Base-by-base conservation (phyloP, 1,140 invertebrate genomes). In the Polypedilum vanderplanki region DNA sequence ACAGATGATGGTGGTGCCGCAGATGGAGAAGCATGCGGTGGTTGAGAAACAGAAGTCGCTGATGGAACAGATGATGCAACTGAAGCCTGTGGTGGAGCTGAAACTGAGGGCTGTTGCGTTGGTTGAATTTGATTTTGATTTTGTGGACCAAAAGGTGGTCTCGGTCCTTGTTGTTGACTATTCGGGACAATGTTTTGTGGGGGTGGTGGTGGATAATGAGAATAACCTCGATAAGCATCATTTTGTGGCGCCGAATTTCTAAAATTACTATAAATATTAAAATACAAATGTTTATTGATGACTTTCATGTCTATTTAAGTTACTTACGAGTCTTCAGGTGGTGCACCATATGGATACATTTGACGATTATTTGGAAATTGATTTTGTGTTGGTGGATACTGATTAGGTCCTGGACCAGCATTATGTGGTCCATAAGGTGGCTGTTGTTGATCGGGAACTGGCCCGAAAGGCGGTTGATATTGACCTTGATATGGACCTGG, bases 361-460 rank as follows among this genome's bases (percentile, higher is more conserved):
- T 88, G 87, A 84, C 89, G 85, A 82, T 87, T 88, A 75, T 87
- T 88, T 78, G 86, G 89, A 88, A 88, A 91, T 87, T 83, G 87
- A 87, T 85, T 86, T 84, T 79, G 86, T 86, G 80, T 85, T 76
- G 87, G 83, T 79, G 87, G 87, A 83, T 85, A 86, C 78, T 85
- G 24, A 33, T 33, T 33, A 33, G 24, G 85, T 65, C 84, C 83
- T 70, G 85, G 24, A 33, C 24, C 24, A 33, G 24, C 24, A 33
- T n/a, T 82, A 73, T 46, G 41, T 46, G 84, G 83, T 40, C 81
- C 83, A 74, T 80, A 80, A 18, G 84, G 79, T 33, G 77, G 83
- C 84, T 33, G 24, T 33, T 33, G 24, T 77, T 84, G 84, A 80
- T 84, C 83, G 75, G 80, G 79, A 10, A 81, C 80, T 40, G 24